Evolutionary conservation across 1,140 invertebrate genomes (phyloP).

Genomic region (Vollenhovia emeryi): DNA sequence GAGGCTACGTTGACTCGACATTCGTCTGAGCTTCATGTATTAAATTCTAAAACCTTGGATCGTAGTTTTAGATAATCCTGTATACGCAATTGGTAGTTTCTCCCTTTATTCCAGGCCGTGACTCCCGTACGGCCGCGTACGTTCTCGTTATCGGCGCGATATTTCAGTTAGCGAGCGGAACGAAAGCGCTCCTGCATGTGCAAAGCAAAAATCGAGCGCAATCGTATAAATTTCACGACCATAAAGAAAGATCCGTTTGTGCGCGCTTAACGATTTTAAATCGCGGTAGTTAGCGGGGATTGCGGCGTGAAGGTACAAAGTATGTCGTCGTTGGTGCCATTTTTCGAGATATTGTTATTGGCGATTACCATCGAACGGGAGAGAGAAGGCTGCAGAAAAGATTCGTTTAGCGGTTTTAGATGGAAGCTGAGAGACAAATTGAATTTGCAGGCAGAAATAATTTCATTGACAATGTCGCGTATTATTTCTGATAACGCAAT

Average conservation of each 20-base stretch:
- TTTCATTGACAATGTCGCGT: not conserved
- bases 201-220: constrained; percentile 56
- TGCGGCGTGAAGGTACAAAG: not conserved
- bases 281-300: constrained; percentile 30
- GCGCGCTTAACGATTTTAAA: constrained; percentile 50
- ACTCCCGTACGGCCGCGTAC: constrained; percentile 66
- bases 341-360: constrained; percentile 9
- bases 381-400: not conserved
- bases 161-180: constrained; percentile 81
- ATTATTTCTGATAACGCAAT: constrained; percentile 18
- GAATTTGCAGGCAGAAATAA: constrained; percentile 34
- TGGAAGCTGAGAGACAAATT: constrained; percentile 3
- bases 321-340: constrained; percentile 4
- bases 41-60: not conserved
- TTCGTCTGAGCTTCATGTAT: not conserved
- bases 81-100: constrained; percentile 7
- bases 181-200: constrained; percentile 57
- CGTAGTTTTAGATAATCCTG: not conserved
- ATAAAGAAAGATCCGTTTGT: constrained; percentile 56
- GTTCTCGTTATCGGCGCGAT: constrained; percentile 80
- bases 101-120: constrained; percentile 37
- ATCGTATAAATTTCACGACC: constrained; percentile 51
- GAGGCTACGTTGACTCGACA: not conserved
- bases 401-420: constrained; percentile 19
- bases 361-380: constrained; percentile 8